Conservation (phyloP, 2,797 vertebrate genomes). For the Sylvia borin region DNA sequence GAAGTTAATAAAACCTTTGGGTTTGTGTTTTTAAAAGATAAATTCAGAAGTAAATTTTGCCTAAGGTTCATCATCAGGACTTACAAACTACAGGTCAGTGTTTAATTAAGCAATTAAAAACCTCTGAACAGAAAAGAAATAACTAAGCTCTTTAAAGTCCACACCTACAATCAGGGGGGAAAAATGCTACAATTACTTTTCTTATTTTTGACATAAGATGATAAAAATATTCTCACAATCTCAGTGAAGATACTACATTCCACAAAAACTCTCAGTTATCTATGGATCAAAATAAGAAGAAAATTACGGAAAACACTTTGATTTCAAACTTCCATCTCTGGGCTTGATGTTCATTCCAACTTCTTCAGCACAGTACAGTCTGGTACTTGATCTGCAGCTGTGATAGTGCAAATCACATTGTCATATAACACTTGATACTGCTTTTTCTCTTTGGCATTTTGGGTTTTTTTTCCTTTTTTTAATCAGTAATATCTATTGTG, state of each 20-base stretch:
- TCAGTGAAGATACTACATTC: background rate
- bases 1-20: background rate
- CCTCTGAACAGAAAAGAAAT: background rate
- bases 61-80: background rate
- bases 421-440: background rate
- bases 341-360: background rate
- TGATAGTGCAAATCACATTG: background rate
- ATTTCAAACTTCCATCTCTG: background rate
- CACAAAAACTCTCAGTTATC: background rate
- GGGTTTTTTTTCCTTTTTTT: fast-evolving
- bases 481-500: background rate
- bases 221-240: background rate
- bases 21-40: background rate
- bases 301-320: fast-evolving
- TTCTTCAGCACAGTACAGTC: background rate
- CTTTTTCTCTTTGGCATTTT: background rate
- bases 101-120: background rate
- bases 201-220: background rate
- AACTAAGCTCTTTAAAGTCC: background rate
- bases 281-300: background rate
- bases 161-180: background rate
- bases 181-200: background rate
- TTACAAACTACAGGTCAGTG: background rate
- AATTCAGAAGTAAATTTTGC: background rate
- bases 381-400: background rate